Evolutionary conservation across 2,797 vertebrate genomes (phyloP), one percentile per base, ranked within the genome.

Genomic region (Mergus octosetaceus): DNA sequence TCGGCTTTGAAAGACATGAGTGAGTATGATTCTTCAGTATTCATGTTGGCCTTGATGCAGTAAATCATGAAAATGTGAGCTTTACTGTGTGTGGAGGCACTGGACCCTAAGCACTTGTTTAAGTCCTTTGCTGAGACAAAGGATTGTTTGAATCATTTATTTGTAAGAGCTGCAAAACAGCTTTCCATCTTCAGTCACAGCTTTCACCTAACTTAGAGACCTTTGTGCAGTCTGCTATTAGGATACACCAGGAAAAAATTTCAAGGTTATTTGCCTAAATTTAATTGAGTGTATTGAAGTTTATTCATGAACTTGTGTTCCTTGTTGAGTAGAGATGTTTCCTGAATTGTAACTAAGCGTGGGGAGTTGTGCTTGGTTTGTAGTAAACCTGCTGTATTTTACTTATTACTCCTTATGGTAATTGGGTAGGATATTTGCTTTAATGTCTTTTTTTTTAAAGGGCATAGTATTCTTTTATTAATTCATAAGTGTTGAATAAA

Each of bases 1-100:
- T 98, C 8, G 96, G 98, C 96, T 98, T 98, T 45, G 98, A 99
- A 92, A 98, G 97, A 96, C 98, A 97, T 71, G 97, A 79, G 98
- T 98, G 96, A 97, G 97, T 93, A 93, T 91, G 58, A 72, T 70
- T 81, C 61, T 39, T 74, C 32, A 57, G 43, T 70, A 53, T 82
- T 94, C 45, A 3, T 58, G 43, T 41, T 93, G 71, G 27, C 47
- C 36, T 53, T 65, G 58, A 13, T 90, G 87, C 62, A 69, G 58
- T 76, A 85, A 94, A 60, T 90, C 32, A 51, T 45, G 72, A 54
- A 86, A 77, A 74, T 72, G 36, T 80, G 79, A 90, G 72, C 65
- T 73, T 93, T 76, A 24, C 64, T 88, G 93, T 86, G 91, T 92
- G 60, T 76, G 76, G 62, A 91, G 47, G 87, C 32, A 72, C 61